phyloP scores from a whole-genome alignment of 2,113 vertebrate species.

The Pogona vitticeps region DNA sequence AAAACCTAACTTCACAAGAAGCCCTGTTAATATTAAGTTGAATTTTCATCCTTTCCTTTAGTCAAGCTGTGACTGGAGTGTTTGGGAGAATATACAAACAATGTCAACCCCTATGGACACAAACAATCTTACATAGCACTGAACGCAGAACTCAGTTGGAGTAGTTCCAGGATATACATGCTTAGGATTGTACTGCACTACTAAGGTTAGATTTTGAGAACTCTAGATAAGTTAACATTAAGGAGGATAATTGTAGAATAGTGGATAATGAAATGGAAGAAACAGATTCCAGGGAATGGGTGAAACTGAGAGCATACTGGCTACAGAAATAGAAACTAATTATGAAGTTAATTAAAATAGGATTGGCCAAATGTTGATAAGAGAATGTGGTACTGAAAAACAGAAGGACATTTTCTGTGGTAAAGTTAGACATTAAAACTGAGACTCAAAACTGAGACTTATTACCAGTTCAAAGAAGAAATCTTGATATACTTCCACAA shows the following conservation, averaged over 20 bases:
- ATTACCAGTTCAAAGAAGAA: conserved; percentile 30
- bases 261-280: conserved; percentile 15
- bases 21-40: no score
- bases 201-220: background rate
- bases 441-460: conserved; percentile 20
- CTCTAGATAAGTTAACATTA: background rate
- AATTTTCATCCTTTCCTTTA: no score
- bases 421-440: background rate
- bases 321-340: background rate
- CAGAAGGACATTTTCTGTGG: background rate
- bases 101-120: background rate
- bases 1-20: no score
- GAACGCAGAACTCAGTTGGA: background rate
- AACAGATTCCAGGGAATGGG: conserved; percentile 20
- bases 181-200: background rate
- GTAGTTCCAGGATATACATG: background rate
- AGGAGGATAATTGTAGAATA: background rate
- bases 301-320: background rate
- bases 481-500: background rate
- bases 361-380: conserved; percentile 41
- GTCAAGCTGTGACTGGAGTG: background rate
- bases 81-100: background rate
- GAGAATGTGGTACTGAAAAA: background rate
- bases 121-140: background rate
- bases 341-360: conserved; percentile 28